phyloP scores from a whole-genome alignment of 2,113 vertebrate genomes.

The Danionella cerebrum region DNA sequence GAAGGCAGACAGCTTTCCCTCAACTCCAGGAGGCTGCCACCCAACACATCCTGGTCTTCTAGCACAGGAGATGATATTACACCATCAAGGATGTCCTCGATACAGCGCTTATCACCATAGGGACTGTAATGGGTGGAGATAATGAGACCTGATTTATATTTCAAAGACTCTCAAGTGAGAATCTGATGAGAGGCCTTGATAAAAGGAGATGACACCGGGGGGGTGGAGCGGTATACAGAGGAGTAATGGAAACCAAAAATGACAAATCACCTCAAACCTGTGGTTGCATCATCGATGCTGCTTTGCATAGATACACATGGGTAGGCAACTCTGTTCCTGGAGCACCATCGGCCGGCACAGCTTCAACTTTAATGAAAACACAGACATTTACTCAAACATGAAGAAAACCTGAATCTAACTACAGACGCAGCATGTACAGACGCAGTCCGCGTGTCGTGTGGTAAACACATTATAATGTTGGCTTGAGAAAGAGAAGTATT shows the following conservation, averaged over 20 bases:
- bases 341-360: too few relatives aligned
- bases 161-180: constrained; percentile 46
- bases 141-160: constrained; percentile 58
- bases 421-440: too few relatives aligned
- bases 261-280: constrained; percentile 43
- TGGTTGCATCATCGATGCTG: too few relatives aligned
- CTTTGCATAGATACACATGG: too few relatives aligned
- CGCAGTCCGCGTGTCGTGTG: too few relatives aligned
- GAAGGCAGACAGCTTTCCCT: background rate
- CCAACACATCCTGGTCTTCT: constrained; percentile 2
- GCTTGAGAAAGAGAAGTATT: too few relatives aligned
- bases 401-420: too few relatives aligned
- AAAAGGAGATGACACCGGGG: constrained; percentile 22
- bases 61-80: constrained; percentile 56
- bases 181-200: constrained; percentile 46
- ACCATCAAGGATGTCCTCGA: constrained; percentile 66
- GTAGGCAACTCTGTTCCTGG: too few relatives aligned
- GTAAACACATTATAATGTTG: too few relatives aligned
- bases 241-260: constrained; percentile 24
- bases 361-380: too few relatives aligned
- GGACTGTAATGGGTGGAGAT: constrained; percentile 62
- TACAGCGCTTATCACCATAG: constrained; percentile 61
- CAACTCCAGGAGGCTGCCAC: background rate
- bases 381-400: too few relatives aligned
- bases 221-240: constrained; percentile 36